These are phyloP conservation scores for Eulithis testata DNA, from an alignment of 2,888 invertebrate species.

Conservation along the genomic window DNA sequence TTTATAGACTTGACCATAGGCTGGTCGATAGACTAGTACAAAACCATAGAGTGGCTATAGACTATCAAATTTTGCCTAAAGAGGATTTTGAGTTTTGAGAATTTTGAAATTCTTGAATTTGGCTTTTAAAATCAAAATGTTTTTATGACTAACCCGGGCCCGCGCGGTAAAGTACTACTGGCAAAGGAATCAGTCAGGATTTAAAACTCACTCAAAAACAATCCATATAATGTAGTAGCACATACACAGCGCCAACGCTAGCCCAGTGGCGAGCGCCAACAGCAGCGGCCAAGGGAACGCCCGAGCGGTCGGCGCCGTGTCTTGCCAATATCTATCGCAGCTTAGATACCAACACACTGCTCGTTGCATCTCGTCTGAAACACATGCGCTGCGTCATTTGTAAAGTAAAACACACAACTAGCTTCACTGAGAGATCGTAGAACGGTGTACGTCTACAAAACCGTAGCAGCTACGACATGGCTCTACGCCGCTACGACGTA, in stretches of 20 bases:
- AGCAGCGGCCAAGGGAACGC: conserved; percentile 92
- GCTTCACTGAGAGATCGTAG: too few relatives aligned
- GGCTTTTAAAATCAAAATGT: too few relatives aligned
- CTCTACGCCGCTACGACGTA: conserved; percentile 21
- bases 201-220: conserved; percentile 92
- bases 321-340: conserved; percentile 97
- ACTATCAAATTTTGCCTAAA: too few relatives aligned
- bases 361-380: conserved; percentile 92
- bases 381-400: not conserved
- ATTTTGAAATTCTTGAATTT: too few relatives aligned
- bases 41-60: too few relatives aligned
- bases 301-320: conserved; percentile 89
- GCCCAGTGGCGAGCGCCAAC: conserved; percentile 91
- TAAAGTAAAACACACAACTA: too few relatives aligned
- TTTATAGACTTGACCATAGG: too few relatives aligned
- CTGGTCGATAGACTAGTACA: too few relatives aligned
- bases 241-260: conserved; percentile 93
- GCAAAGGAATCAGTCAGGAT: too few relatives aligned
- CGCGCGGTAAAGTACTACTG: too few relatives aligned
- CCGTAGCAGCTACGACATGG: conserved; percentile 4
- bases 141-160: too few relatives aligned
- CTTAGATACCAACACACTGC: conserved; percentile 96
- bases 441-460: not conserved
- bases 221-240: conserved; percentile 97
- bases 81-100: too few relatives aligned